Conservation (phyloP, 2,113 vertebrate genomes). For the Xiphophorus hellerii region DNA sequence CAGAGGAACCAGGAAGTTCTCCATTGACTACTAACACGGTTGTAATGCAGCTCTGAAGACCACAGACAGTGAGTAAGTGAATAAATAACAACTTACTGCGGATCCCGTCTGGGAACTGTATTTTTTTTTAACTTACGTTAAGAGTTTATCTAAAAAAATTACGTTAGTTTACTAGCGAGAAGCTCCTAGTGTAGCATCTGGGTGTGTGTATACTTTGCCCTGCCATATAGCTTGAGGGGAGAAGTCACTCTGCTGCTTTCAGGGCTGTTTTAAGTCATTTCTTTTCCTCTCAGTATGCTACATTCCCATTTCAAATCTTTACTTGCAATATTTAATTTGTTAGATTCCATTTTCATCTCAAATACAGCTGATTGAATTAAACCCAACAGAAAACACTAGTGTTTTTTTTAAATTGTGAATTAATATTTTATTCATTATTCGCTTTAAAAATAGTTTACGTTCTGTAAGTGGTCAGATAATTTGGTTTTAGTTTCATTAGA, state of each 20-base stretch:
- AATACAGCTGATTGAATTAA: neutral
- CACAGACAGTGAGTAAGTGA: slow-evolving; percentile 39
- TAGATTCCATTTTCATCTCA: neutral
- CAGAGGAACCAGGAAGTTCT: slow-evolving; percentile 23
- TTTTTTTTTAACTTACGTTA: neutral
- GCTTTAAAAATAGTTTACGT: neutral
- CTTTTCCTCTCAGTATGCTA: too few relatives aligned
- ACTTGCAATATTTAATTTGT: neutral
- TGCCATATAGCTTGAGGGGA: neutral
- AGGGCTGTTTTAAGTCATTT: too few relatives aligned
- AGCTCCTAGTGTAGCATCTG: neutral
- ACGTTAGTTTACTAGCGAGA: neutral
- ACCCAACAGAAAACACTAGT: neutral
- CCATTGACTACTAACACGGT: neutral
- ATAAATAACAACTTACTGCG: neutral
- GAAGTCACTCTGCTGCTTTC: neutral
- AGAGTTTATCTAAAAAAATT: neutral
- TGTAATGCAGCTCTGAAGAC: neutral
- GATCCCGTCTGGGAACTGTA: neutral
- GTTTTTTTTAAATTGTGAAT: neutral
- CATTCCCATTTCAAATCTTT: too few relatives aligned
- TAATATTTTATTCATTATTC: neutral
- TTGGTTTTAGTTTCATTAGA: neutral
- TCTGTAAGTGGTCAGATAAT: neutral
- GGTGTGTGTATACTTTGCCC: neutral